These are phyloP conservation scores for Rhodophaea formosa DNA, from an alignment of 2,888 invertebrate genomes.

Conservation along the genomic window DNA sequence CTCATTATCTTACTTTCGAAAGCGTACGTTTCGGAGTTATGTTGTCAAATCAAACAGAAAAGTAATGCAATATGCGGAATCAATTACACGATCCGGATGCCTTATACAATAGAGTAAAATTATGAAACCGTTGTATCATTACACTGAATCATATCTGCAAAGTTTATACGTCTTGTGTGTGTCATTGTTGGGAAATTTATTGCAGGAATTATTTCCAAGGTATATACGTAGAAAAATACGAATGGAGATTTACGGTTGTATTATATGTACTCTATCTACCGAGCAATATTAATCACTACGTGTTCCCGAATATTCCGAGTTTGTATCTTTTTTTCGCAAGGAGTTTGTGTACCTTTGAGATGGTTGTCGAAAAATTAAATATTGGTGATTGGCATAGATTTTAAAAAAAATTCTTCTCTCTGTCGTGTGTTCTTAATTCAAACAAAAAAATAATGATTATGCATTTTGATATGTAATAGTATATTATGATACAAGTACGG, in stretches of 20 bases:
- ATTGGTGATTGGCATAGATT: too few species aligned
- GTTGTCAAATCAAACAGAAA: constrained; percentile 7
- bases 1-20: not conserved
- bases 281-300: too few species aligned
- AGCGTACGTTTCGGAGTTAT: not conserved
- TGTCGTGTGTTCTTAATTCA: too few species aligned
- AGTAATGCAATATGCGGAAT: constrained; percentile 6
- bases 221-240: not conserved
- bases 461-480: too few species aligned
- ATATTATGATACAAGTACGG: too few species aligned
- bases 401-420: too few species aligned
- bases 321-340: too few species aligned
- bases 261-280: too few species aligned
- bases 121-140: not conserved
- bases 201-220: not conserved
- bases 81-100: constrained; percentile 1
- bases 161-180: not conserved
- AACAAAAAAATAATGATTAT: too few species aligned
- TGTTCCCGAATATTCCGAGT: too few species aligned
- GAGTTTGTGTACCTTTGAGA: too few species aligned
- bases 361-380: too few species aligned
- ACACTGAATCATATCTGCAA: not conserved
- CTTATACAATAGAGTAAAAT: constrained; percentile 9
- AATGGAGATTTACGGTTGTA: not conserved
- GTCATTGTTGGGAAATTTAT: not conserved